These are phyloP conservation scores for Apogon hyalosoma DNA, from an alignment of 2,797 vertebrate species.

Conservation along the genomic window DNA sequence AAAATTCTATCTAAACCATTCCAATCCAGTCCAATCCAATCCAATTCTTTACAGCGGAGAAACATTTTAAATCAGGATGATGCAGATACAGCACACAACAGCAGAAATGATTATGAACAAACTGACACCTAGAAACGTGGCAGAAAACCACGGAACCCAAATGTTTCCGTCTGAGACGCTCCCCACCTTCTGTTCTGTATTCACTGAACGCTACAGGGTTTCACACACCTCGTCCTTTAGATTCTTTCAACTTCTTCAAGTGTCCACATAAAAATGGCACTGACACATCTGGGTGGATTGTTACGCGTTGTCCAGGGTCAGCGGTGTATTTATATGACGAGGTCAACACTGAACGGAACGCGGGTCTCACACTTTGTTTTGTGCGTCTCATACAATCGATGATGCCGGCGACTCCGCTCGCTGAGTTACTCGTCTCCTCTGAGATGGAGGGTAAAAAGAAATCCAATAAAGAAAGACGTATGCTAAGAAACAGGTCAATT, in stretches of 20 bases:
- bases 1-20: too few species aligned
- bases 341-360: constrained; percentile 13
- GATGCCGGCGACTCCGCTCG: constrained; percentile 37
- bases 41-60: too few species aligned
- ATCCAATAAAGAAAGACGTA: constrained; percentile 48
- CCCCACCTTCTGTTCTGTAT: too few species aligned
- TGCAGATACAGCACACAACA: too few species aligned
- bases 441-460: constrained; percentile 40
- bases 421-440: constrained; percentile 39
- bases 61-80: too few species aligned
- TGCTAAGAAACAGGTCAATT: constrained; percentile 53
- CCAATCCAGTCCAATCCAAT: too few species aligned
- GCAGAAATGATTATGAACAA: too few species aligned
- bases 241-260: constrained; percentile 20
- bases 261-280: constrained; percentile 9
- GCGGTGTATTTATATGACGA: constrained; percentile 38
- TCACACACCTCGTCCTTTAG: constrained; percentile 5
- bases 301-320: constrained; percentile 19
- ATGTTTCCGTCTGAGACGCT: too few species aligned
- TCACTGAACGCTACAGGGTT: not conserved
- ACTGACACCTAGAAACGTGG: too few species aligned
- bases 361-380: constrained; percentile 24
- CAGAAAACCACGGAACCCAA: too few species aligned
- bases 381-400: constrained; percentile 38
- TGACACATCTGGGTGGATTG: constrained; percentile 11